Base-by-base conservation (phyloP, 2,888 invertebrate genomes). In the Protonemura montana region DNA sequence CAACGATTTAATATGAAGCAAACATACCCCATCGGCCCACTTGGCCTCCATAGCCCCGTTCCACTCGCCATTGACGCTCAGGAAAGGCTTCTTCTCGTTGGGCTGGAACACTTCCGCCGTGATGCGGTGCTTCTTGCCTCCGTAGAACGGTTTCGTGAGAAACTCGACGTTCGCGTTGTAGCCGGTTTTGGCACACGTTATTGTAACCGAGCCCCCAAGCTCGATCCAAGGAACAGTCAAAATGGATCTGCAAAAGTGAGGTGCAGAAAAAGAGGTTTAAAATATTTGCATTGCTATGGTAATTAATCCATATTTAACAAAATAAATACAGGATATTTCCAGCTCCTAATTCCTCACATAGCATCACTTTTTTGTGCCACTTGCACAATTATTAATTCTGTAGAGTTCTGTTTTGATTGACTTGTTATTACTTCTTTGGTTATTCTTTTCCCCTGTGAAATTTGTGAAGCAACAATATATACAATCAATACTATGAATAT, bases 161-260 rank as follows among this genome's bases (percentile, higher is more conserved):
- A 99, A 99, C 91, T 99, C 99, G 16, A 99, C 94, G 90, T 95
- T 96, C 25, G 98, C 98, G 90, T 94, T 95, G 91, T 97, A 99
- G 7, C 98, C 99, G 0, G 98, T 98, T 92, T 99, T 97, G 10
- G 95, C 95, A 91, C 99, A 99, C 86, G 94, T 95, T 88, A 99
- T 97, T 86, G 94, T 95, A 0, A 98, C 97, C 0, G 96, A 95
- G 21, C 99, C 99, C 86, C 99, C 99, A 28, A 99, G 92, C 91
- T 99, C 99, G 90, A 99, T 97, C 99, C 99, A 99, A 0, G 99
- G 99, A 86, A 99, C 97, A 76, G 98, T 98, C 90, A 99, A 93
- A 90, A 99, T 99, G 85, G 98, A 99, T 91, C 98, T 96, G 90
- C 89, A 88, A 87, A 76, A 42, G 25, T 35, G 30, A n/a, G 27